A percentile compares a stretch with the other conserved stretches of the same genome.
These are phyloP conservation scores for Drosophila pachea DNA, from an alignment of 1,140 invertebrate species.

Conservation along the genomic window DNA sequence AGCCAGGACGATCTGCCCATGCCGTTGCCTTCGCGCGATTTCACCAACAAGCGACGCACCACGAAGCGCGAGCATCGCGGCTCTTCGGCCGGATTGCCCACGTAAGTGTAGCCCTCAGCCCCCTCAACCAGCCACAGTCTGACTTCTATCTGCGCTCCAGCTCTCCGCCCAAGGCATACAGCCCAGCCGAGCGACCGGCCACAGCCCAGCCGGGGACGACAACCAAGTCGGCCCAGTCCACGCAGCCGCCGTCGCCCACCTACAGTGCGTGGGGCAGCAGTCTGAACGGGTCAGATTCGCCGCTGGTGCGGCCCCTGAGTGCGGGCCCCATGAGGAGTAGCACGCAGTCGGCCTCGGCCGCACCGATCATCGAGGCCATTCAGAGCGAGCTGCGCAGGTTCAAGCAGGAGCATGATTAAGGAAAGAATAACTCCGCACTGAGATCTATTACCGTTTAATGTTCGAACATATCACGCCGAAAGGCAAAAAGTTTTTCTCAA, in stretches of 20 bases:
- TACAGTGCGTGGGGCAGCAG: constrained; percentile 74
- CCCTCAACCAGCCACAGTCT: too few species aligned
- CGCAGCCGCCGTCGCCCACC: constrained; percentile 73
- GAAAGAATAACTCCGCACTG: not conserved
- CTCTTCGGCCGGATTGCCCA: constrained; percentile 70
- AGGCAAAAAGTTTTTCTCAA: constrained; percentile 31
- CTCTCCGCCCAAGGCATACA: constrained; percentile 45
- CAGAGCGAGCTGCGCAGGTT: constrained; percentile 82
- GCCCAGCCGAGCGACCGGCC: constrained; percentile 60
- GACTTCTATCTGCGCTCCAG: constrained; percentile 2
- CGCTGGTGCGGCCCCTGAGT: constrained; percentile 80
- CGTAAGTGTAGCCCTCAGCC: constrained; percentile 27
- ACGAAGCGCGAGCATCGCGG: constrained; percentile 74
- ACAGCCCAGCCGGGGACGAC: constrained; percentile 77
- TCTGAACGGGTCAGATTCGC: constrained; percentile 66
- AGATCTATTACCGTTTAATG: not conserved
- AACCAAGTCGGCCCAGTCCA: constrained; percentile 65
- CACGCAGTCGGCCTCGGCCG: constrained; percentile 80
- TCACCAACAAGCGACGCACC: constrained; percentile 64
- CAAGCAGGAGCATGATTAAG: constrained; percentile 60
- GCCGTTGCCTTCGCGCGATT: constrained; percentile 69
- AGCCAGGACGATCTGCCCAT: constrained; percentile 74
- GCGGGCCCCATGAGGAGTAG: constrained; percentile 84
- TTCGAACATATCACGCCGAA: constrained; percentile 2
- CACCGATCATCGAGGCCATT: constrained; percentile 83